Base-by-base conservation (phyloP, 2,113 vertebrate species). In the Elephas maximus region DNA sequence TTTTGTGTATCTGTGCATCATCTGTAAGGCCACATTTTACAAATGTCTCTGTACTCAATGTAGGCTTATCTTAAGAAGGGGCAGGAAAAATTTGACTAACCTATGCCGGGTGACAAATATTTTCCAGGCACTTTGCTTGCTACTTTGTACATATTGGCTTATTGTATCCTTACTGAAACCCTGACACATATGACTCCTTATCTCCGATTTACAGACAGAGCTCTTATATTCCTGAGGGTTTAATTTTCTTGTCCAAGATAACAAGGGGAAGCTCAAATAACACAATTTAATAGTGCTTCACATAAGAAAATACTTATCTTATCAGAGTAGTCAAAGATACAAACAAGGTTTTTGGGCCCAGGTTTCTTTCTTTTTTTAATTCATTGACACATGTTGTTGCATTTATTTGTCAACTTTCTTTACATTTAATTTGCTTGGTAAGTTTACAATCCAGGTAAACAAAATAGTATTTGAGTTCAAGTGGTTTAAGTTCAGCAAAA, bases 231-330 rank as follows among this genome's bases (percentile, higher is more conserved):
- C 71, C 48, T 71, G 15, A 41, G 17, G 76, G 69, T 48, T 94
- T 84, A 60, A 88, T 93, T 94, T 90, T 73, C 78, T 81, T 76
- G 21, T 88, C 48, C 69, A 83, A 74, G 57, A 80, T 80, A 84
- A 95, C 53, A 94, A 93, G 51, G 71, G 82, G 76, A 93, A 71
- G 7, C 10, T 84, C 8, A 94, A 95, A 84, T 30, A 83, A 28
- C 24, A 67, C 60, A 92, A 74, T 89, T 91, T 21, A 93, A 83
- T 91, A 71, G 8, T 51, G 51, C 8, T 60, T 92, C 48, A 80
- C 18, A 37, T 76, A 51, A 92, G 92, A 84, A 81, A 94, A 78
- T 78, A 84, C 77, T 45, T 83, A 77, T 48, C 44, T 44, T 92
- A 95, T 41, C 60, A 95, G 28, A 95, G 21, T 33, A 74, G 81